Conservation (phyloP, 2,888 invertebrate species). For the Hypolimnas misippus region DNA sequence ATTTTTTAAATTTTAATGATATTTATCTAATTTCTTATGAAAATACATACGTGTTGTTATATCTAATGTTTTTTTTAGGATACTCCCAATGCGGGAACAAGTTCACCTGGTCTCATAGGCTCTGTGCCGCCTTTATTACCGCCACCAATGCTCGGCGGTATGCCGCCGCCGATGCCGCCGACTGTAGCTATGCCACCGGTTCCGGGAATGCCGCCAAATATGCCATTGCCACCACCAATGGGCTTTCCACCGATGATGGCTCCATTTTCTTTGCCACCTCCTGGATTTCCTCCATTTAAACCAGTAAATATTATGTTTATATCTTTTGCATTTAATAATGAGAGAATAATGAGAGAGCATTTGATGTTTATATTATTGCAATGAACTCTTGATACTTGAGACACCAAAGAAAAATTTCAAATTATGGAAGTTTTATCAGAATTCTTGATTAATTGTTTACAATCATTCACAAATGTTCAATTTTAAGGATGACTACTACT, state of each 20-base stretch:
- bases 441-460: too few relatives aligned
- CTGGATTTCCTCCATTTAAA: conserved; percentile 86
- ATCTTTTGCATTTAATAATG: too few relatives aligned
- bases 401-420: too few relatives aligned
- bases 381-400: too few relatives aligned
- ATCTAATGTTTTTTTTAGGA: conserved; percentile 52
- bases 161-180: conserved; percentile 68
- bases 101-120: conserved; percentile 69
- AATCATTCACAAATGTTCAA: too few relatives aligned
- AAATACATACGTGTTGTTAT: too few relatives aligned
- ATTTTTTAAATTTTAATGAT: too few relatives aligned
- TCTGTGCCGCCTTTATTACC: conserved; percentile 66
- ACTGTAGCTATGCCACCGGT: conserved; percentile 78
- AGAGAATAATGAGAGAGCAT: too few relatives aligned
- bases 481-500: too few relatives aligned
- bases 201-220: conserved; percentile 72
- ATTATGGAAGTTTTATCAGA: too few relatives aligned
- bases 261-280: conserved; percentile 91
- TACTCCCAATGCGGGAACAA: conserved; percentile 64
- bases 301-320: conserved; percentile 50
- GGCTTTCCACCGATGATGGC: conserved; percentile 86
- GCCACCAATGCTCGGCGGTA: conserved; percentile 50
- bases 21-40: too few relatives aligned
- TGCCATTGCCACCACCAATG: conserved; percentile 77
- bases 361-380: too few relatives aligned